phyloP scores from a whole-genome alignment of 2,113 vertebrate species.

The Poicephalus meyeri region DNA sequence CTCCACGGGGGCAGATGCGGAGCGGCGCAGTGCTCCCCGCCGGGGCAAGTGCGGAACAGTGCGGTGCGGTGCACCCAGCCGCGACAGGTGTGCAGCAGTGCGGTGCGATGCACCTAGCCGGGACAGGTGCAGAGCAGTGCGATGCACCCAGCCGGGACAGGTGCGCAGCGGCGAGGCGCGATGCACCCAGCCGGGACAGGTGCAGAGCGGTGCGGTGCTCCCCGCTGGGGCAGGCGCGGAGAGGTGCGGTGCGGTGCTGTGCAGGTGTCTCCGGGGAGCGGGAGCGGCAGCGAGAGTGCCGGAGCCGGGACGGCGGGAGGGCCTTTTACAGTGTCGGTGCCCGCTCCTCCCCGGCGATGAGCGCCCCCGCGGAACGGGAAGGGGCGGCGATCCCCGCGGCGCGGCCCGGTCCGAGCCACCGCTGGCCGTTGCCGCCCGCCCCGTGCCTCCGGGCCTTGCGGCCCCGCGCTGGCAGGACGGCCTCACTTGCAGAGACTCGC shows the following conservation, averaged over 20 bases:
- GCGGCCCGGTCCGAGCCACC: neutral
- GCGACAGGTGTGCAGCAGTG: no score
- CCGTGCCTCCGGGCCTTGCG: neutral
- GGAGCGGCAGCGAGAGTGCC: neutral
- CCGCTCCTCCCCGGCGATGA: conserved; percentile 38
- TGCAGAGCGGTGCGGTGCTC: neutral
- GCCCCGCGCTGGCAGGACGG: neutral
- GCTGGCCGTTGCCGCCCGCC: neutral
- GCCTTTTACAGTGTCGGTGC: neutral
- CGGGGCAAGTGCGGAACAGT: neutral
- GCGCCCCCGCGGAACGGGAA: neutral
- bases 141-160: neutral
- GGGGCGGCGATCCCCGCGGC: neutral
- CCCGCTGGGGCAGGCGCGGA: no score
- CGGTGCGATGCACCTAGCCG: neutral
- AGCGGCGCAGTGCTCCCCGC: neutral
- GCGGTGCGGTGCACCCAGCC: no score
- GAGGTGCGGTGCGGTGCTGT: no score
- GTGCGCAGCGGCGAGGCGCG: neutral
- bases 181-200: no score
- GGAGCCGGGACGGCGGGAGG: neutral
- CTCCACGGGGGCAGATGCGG: neutral
- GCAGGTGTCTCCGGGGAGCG: accelerated
- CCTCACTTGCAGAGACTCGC: neutral
- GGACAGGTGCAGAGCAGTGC: neutral